Conservation (phyloP, 2,888 invertebrate genomes). For the Marasmarcha lunaedactyla region DNA sequence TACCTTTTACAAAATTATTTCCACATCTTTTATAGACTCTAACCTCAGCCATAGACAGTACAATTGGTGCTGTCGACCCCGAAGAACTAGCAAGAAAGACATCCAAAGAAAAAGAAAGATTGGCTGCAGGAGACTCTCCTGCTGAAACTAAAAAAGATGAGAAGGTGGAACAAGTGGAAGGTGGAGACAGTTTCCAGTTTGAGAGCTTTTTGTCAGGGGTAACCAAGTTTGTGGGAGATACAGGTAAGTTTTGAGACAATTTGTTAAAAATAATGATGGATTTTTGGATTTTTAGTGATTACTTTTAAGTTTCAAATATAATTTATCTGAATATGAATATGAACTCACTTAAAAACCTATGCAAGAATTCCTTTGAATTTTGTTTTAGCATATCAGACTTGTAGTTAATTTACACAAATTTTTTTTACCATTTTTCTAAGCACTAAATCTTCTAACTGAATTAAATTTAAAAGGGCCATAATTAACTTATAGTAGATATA, state of each 20-base stretch:
- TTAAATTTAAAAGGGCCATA: too few relatives aligned
- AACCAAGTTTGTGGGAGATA: conserved; percentile 77
- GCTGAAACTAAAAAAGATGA: conserved; percentile 9
- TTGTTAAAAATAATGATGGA: neutral
- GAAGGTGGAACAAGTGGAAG: conserved; percentile 15
- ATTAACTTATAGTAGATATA: too few relatives aligned
- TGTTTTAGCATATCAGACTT: neutral
- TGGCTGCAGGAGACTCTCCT: neutral
- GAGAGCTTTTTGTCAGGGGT: conserved; percentile 76
- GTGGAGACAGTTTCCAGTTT: conserved; percentile 62
- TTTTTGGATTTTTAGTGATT: too few relatives aligned
- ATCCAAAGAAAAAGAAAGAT: conserved; percentile 8
- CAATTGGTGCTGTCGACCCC: conserved; percentile 87
- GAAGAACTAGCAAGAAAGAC: conserved; percentile 76
- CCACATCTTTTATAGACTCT: too few relatives aligned
- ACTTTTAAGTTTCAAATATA: too few relatives aligned
- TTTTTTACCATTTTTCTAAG: neutral
- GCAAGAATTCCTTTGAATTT: neutral
- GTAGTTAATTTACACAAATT: neutral
- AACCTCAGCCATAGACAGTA: conserved; percentile 75
- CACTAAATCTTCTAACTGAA: too few relatives aligned
- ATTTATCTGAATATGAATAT: too few relatives aligned
- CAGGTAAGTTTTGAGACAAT: conserved; percentile 40
- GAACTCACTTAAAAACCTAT: too few relatives aligned
- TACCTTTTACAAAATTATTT: too few relatives aligned